Base-by-base conservation (phyloP, 2,888 invertebrate species). In the Cinara cedri region DNA sequence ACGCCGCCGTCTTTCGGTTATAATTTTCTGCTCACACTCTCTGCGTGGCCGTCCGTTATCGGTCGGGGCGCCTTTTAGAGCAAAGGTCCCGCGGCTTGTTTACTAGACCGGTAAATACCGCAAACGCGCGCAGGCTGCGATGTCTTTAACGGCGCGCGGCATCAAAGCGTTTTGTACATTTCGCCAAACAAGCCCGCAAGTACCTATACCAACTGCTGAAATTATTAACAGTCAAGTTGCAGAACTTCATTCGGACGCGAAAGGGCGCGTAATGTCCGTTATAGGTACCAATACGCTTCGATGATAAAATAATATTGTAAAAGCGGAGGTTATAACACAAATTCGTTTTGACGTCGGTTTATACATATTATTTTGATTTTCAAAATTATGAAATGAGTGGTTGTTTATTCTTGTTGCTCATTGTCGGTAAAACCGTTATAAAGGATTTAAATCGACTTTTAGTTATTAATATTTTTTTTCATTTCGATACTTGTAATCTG, bases 21-120 rank as follows among this genome's bases (percentile, higher is more conserved):
- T 76, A 76, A 76, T 76, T 76, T 76, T 60, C 76, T 49, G 68
- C 24, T 76, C 44, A 19, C 46, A 57, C 76, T 66, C 46, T 34
- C 34, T 6, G 34, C 34, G 34, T 6, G 26, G 46, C 13, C 68
- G 76, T 57, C 49, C 68, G 49, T 72, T 74, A 14, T 19, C 49
- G 55, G 49, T 62, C 24, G 62, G 14, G 51, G 72, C n/a, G 19
- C 65, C 49, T 63, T 65, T 24, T 49, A 51, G 13, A 6, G 34
- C n/a, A 46, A 46, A 44, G 57, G 55, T 16, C 46, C 11, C 57
- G 57, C 76, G 44, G 55, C 34, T 75, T 76, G 68, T 68, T 76
- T 57, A 76, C 75, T 44, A 3, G 44, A 54, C 19, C 44, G 21
- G 44, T 9, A 14, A 75, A 19, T n/a, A 16, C 60, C 68, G 60